These are phyloP conservation scores for Tamandua tetradactyla DNA, from an alignment of 2,797 vertebrate genomes.

Conservation along the genomic window DNA sequence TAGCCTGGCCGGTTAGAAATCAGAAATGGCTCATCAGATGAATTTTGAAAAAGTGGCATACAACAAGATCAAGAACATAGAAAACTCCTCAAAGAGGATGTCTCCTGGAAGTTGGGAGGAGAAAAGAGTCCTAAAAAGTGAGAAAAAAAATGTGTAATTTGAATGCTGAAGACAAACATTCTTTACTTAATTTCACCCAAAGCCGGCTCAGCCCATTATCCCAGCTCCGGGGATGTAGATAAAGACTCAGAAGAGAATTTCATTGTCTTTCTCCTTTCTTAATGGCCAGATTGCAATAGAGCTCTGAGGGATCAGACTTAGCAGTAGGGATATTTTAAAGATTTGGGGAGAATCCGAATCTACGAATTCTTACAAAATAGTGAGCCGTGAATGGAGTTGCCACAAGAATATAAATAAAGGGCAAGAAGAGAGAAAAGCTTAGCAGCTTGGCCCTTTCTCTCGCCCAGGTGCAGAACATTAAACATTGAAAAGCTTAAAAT, in stretches of 20 bases:
- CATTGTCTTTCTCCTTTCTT: not conserved
- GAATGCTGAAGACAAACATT: not conserved
- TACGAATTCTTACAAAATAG: not conserved
- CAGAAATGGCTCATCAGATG: not conserved
- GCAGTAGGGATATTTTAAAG: slow-evolving; percentile 59
- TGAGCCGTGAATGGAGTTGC: not conserved
- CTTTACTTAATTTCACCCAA: not conserved
- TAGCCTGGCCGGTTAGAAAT: not conserved
- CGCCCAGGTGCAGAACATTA: not conserved
- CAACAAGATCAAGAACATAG: not conserved
- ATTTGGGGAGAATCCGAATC: slow-evolving; percentile 8
- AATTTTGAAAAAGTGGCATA: not conserved
- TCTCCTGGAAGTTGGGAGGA: not conserved
- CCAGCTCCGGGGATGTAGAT: not conserved
- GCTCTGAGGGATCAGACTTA: not conserved
- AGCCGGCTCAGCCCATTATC: not conserved
- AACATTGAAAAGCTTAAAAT: not conserved
- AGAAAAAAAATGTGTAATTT: not conserved
- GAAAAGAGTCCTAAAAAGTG: not conserved
- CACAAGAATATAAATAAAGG: not conserved
- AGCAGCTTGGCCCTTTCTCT: not conserved
- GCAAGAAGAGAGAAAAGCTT: not conserved
- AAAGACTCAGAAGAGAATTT: not conserved
- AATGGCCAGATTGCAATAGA: not conserved
- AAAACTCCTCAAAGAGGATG: not conserved